Base-by-base conservation (phyloP, 2,113 vertebrate species). In the Coryphaenoides rupestris region DNA sequence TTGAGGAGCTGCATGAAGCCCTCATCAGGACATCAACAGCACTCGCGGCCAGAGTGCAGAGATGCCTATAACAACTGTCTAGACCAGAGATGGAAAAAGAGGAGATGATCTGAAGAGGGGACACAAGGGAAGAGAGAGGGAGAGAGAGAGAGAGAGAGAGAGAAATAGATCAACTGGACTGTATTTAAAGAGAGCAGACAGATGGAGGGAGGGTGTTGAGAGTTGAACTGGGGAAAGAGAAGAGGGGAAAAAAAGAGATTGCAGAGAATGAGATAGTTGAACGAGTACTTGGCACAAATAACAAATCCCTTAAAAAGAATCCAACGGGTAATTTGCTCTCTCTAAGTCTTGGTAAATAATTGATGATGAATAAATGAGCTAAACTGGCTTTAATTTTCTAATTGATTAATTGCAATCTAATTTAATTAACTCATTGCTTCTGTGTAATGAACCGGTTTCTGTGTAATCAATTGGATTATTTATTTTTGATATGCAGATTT, bases 331-430 rank as follows among this genome's bases (percentile, higher is more conserved):
- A 60, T 24, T 65, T 52, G 14, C 5, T 16, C 17, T n/a, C 49
- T 63, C 33, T 52, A 46, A 60, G 16, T 62, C n/a, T 53, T 46
- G 21, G 24, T 28, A 40, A 33, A 55, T 58, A 62, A 50, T 26
- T 49, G 5, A 62, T 52, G 15, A 45, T 13, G 22, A 50, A 7
- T 61, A 19, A 61, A 47, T 50, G 4, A 40, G 33, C 33, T 40
- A 40, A 40, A 40, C 33, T 40, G 33, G 58, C n/a, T 60, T 16
- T 60, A 13, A 40, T 45, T 60, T 23, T 12, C 14, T 50, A 21
- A 55, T 23, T 16, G n/a, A 58, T 55, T 54, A 19, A 57, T 47
- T 59, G 3, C 55, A 40, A 19, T 58, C 28, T 26, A 40, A 12
- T 40, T 40, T 40, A 40, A 40, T 40, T 7, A 10, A 59, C 21